Percentiles rank a stretch among this genome's conserved stretches.
phyloP scores from a whole-genome alignment of 2,113 vertebrate genomes.

The Phocoena phocoena region DNA sequence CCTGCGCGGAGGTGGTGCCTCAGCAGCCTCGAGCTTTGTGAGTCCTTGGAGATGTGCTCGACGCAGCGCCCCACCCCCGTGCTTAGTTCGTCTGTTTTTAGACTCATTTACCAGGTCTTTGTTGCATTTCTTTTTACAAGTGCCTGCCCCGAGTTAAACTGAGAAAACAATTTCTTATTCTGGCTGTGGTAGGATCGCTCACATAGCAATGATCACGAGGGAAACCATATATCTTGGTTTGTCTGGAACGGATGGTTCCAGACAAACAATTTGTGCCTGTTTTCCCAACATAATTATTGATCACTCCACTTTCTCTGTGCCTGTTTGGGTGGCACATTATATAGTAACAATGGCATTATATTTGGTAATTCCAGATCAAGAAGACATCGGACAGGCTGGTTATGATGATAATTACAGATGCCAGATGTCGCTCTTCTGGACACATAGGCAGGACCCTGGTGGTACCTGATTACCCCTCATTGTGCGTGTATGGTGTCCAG shows the following conservation, averaged over 20 bases:
- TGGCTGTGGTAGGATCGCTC: background rate
- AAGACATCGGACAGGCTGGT: background rate
- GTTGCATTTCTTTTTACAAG: background rate
- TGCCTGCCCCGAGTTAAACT: background rate
- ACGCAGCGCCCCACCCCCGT: rapidly evolving
- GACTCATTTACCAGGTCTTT: background rate
- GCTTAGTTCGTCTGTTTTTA: background rate
- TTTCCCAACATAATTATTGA: rapidly evolving
- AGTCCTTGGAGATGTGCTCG: background rate
- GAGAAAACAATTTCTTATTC: background rate
- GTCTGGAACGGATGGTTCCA: background rate
- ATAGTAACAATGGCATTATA: no score
- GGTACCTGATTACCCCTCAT: background rate
- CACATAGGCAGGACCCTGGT: rapidly evolving
- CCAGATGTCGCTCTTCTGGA: background rate
- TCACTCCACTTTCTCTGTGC: background rate
- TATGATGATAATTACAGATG: no score
- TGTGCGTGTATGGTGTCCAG: background rate
- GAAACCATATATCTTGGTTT: rapidly evolving
- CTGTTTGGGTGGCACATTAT: background rate
- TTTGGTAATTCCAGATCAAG: background rate
- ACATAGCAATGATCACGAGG: rapidly evolving
- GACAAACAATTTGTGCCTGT: background rate
- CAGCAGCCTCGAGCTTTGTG: rapidly evolving
- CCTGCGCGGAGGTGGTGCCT: rapidly evolving